A percentile compares a stretch with the other conserved stretches of the same genome.
Evolutionary conservation across 2,888 invertebrate genomes (phyloP).

Genomic region (Pristionchus arcanus): DNA sequence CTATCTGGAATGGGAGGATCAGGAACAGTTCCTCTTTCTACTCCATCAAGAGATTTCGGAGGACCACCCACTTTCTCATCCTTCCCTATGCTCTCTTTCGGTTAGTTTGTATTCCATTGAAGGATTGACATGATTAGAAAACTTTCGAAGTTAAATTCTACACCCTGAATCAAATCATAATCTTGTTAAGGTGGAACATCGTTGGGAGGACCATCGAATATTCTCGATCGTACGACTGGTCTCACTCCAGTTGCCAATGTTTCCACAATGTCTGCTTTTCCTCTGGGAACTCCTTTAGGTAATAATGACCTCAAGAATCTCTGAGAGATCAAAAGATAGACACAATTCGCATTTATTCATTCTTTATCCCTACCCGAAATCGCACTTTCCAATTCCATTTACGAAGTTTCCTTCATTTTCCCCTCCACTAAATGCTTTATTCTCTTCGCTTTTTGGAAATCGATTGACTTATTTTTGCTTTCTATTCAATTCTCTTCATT

Average conservation of each 20-base stretch:
- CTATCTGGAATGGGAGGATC: not conserved
- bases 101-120: not conserved
- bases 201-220: slow-evolving; percentile 24
- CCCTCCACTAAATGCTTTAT: slow-evolving; percentile 26
- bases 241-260: slow-evolving; percentile 28
- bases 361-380: not conserved
- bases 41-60: slow-evolving; percentile 49
- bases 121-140: not conserved
- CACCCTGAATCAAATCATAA: not conserved
- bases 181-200: not conserved
- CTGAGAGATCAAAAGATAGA: slow-evolving; percentile 29
- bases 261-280: slow-evolving; percentile 22
- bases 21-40: slow-evolving; percentile 46
- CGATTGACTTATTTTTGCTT: not conserved
- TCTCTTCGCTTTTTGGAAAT: not conserved
- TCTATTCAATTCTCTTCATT: slow-evolving; percentile 1
- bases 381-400: slow-evolving; percentile 6
- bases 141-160: not conserved
- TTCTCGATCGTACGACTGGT: slow-evolving; percentile 32
- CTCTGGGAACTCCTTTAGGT: slow-evolving; percentile 47
- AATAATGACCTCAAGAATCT: slow-evolving; percentile 52
- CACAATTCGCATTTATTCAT: not conserved
- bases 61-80: slow-evolving; percentile 19
- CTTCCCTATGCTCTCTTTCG: slow-evolving; percentile 12
- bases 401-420: slow-evolving; percentile 10